These are phyloP conservation scores for Myotis vivesi DNA, from an alignment of 2,797 vertebrate species.

Conservation along the genomic window DNA sequence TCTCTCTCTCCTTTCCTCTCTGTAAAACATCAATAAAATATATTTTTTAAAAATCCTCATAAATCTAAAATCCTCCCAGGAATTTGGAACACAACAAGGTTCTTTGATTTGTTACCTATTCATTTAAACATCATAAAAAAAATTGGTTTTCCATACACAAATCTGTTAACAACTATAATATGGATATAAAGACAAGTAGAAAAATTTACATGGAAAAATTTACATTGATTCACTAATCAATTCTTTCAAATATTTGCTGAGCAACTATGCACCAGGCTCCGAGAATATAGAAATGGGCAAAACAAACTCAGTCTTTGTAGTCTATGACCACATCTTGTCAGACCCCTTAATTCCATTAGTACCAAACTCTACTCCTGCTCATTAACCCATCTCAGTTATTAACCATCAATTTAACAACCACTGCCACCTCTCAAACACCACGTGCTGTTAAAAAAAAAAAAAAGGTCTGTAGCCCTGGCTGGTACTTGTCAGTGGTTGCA, in stretches of 20 bases:
- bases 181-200: not conserved
- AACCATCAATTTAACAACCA: not conserved
- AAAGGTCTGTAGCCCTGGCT: too few relatives aligned
- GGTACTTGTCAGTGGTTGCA: too few relatives aligned
- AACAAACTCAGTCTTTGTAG: not conserved
- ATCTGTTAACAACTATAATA: not conserved
- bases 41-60: not conserved
- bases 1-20: too few relatives aligned
- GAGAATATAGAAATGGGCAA: not conserved
- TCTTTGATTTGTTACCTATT: constrained; percentile 1
- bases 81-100: not conserved
- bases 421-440: not conserved
- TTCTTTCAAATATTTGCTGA: not conserved
- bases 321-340: not conserved
- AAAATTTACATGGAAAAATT: constrained; percentile 8
- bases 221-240: not conserved
- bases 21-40: not conserved
- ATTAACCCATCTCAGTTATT: not conserved
- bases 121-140: constrained; percentile 12
- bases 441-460: not conserved
- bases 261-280: not conserved
- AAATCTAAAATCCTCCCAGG: not conserved
- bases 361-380: not conserved
- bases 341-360: not conserved
- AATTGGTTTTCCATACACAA: not conserved